Evolutionary conservation across 2,797 vertebrate genomes (phyloP).

Genomic region (Iguana delicatissima): DNA sequence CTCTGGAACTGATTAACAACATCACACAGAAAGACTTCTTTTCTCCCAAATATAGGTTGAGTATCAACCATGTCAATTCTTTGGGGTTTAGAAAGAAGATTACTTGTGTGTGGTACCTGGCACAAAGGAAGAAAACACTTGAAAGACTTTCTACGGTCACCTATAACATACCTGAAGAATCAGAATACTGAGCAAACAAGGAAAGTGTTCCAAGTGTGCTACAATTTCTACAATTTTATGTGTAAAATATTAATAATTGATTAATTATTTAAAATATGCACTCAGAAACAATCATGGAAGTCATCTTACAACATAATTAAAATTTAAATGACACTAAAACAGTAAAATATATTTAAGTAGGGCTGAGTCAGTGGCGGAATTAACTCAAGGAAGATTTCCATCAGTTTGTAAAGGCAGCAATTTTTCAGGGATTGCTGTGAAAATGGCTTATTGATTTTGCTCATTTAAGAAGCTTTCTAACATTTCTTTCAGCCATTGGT

Average conservation of each 20-base stretch:
- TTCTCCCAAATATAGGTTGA: neutral
- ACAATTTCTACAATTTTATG: neutral
- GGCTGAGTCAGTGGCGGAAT: neutral
- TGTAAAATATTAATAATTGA: neutral
- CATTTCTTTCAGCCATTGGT: too few species aligned
- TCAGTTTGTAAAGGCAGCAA: neutral
- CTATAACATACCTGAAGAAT: conserved; percentile 20
- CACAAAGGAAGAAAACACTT: neutral
- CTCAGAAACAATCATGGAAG: neutral
- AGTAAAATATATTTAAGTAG: neutral
- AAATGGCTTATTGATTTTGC: neutral
- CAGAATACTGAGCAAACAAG: neutral
- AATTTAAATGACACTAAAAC: neutral
- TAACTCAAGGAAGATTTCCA: neutral
- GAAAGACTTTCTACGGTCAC: neutral
- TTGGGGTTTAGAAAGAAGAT: neutral
- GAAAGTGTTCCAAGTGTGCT: conserved; percentile 10
- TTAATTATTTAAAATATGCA: neutral
- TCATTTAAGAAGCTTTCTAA: neutral
- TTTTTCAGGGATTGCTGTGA: neutral
- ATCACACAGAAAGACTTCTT: neutral
- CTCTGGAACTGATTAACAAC: neutral
- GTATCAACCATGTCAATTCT: neutral
- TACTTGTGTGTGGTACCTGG: neutral
- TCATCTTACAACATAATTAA: neutral